Base-by-base conservation (phyloP, 2,888 invertebrate genomes). In the Aelia acuminata region DNA sequence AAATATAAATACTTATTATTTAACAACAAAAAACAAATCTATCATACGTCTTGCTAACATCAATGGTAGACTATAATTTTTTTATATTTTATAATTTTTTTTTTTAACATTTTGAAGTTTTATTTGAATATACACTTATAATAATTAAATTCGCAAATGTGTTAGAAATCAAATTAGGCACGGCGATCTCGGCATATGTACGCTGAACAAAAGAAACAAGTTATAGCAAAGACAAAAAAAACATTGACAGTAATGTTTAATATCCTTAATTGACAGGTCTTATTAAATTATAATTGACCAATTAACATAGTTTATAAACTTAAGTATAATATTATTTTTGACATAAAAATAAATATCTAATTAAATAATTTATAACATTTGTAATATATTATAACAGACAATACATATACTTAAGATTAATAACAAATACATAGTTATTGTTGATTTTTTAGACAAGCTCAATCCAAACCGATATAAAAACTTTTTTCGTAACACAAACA, bases 161-260 rank as follows among this genome's bases (percentile, higher is more conserved):
- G 85, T 53, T 80, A 85, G 53, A 53, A 85, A 85, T 85, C n/a
- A 87, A 70, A 87, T 87, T 87, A 87, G 87, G 87, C 87, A 87
- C 87, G 70, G 87, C 87, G 70, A 70, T 87, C 57, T 70, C 87
- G 35, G 39, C 26, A 35, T 20, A 87, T 5, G 48, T 13, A 43
- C 80, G 15, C 11, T n/a, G 80, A 80, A 43, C 22, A 80, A 39
- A 80, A 84, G 8, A 49, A 84, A 84, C 20, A 84, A 50, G 13
- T 18, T 84, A 84, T 48, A 26, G 50, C 47, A 31, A 48, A 84
- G 1, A 49, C 49, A 26, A 47, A 49, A n/a, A 49, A 13, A 49
- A 84, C 20, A 84, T 31, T 47, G 31, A 84, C 31, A 84, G 35
- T 84, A 50, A 31, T 49, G 26, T 85, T 53, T 53, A 53, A 22